Evolutionary conservation across 2,797 vertebrate genomes (phyloP), one percentile per base, ranked within the genome.

Genomic region (Cuniculus paca): DNA sequence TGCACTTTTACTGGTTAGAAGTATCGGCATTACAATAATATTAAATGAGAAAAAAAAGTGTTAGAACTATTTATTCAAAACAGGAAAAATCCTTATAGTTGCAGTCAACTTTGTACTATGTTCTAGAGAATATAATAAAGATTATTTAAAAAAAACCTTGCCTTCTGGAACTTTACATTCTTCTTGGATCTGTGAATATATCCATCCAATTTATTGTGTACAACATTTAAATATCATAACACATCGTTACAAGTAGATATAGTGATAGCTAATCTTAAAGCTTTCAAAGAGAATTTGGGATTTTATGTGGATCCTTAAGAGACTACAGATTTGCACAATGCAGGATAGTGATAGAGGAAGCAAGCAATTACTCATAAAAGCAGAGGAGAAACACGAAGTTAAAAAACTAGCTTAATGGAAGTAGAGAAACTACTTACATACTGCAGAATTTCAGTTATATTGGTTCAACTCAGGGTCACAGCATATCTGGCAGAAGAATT

Each of bases 231-330:
- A 36, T 75, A 7, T 5, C n/a, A 77, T 79, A 75, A 80, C 74
- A 17, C n/a, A 83, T 36, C 52, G 10, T 87, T 20, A 54, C 12
- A 74, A 95, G 50, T 79, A 12, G 63, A 52, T 60, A 6, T 45
- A 65, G 10, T 2, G 11, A 63, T 22, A 78, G 54, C 31, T 60
- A 63, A 93, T 63, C 26, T 65, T 36, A 39, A 52, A 45, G 8
- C 31, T 58, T 95, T 95, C 85, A 63, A 28, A 89, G 42, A 82
- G 6, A 58, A 48, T 88, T 83, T 89, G 34, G 13, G 26, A 70
- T 61, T 78, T 79, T 86, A 20, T 34, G 36, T 45, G 19, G 1
- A 12, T 84, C 20, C 61, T 77, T 68, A 91, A 72, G 6, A 45
- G n/a, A 16, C 48, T 8, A 80, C 16, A 90, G 24, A 28, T 31